These are phyloP conservation scores for Eutrigla gurnardus DNA, from an alignment of 2,797 vertebrate genomes.

Conservation along the genomic window DNA sequence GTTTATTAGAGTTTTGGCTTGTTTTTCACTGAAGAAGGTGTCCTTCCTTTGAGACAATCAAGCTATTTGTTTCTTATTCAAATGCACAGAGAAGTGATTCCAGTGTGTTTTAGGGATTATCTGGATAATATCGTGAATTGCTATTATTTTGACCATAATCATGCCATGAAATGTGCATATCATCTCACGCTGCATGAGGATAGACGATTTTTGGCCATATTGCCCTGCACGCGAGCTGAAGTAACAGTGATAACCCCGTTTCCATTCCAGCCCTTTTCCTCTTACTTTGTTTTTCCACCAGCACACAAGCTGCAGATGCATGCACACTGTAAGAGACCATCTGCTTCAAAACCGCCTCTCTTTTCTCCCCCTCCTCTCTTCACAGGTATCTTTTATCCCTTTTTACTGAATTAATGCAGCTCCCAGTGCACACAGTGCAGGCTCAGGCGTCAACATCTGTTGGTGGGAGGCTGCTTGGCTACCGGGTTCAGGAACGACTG, in stretches of 20 bases:
- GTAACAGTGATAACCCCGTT: slow-evolving; percentile 19
- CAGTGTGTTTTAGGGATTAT: too few species aligned
- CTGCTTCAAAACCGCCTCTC: slow-evolving; percentile 55
- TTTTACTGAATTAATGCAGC: slow-evolving; percentile 61
- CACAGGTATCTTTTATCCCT: slow-evolving; percentile 62
- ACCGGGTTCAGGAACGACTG: slow-evolving; percentile 48
- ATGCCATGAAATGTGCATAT: too few species aligned
- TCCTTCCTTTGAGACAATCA: too few species aligned
- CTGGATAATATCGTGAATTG: too few species aligned
- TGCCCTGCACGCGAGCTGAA: background rate
- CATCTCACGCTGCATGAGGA: too few species aligned
- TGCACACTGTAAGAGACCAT: slow-evolving; percentile 49
- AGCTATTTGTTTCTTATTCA: too few species aligned
- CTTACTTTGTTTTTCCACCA: slow-evolving; percentile 23
- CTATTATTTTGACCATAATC: too few species aligned
- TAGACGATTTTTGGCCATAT: too few species aligned
- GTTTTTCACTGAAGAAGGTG: too few species aligned
- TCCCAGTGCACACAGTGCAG: slow-evolving; percentile 41
- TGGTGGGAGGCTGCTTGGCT: slow-evolving; percentile 58
- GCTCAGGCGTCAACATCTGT: slow-evolving; percentile 33
- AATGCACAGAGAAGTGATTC: too few species aligned
- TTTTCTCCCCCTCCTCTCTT: slow-evolving; percentile 36
- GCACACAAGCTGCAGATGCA: slow-evolving; percentile 45
- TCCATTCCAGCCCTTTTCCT: slow-evolving; percentile 5
- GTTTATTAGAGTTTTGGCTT: too few species aligned